Evolutionary conservation across 2,888 invertebrate genomes (phyloP), one percentile per base, ranked within the genome.

Genomic region (Elaeidobius kamerunicus): DNA sequence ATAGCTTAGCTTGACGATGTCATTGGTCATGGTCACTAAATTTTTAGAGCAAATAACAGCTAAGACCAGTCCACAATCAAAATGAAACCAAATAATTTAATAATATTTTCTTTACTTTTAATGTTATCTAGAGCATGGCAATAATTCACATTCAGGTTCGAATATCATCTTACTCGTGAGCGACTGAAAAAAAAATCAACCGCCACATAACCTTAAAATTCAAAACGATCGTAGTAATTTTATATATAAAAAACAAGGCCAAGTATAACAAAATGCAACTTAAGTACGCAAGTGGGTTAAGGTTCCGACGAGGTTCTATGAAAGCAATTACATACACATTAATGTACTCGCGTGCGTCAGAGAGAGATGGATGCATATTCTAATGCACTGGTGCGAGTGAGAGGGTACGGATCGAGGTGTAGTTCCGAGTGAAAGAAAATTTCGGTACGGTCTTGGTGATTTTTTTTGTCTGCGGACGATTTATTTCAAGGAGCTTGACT

Each of bases 211-310:
- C 52, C 52, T 52, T 52, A 52, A 52, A n/a, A n/a, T n/a, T n/a
- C n/a, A n/a, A n/a, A 32, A 52, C 35, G 34, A 34, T 20, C 36
- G 36, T 42, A 47, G 46, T 30, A 36, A 35, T 15, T 20, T 34
- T 38, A 32, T 34, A 17, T 48, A 48, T 52, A 52, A 56, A 56
- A 52, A 52, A 56, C 49, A 52, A 56, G 52, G 56, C 52, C 56
- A 52, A 56, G 52, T 49, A 39, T 55, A 56, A 41, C 36, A 49
- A 52, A 56, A 56, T 52, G 52, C 52, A 56, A 55, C 44, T 42
- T 42, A 39, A 32, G 41, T 41, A 36, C 48, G 38, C 45, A 56
- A 50, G 48, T 56, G 39, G 56, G 56, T 56, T 56, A 56, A 56
- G 56, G 56, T 52, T 52, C 35, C 48, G 45, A 19, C 56, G 52